A percentile compares a stretch with the other conserved stretches of the same genome.
Conservation (phyloP, 2,888 invertebrate species). For the Dioctria linearis region DNA sequence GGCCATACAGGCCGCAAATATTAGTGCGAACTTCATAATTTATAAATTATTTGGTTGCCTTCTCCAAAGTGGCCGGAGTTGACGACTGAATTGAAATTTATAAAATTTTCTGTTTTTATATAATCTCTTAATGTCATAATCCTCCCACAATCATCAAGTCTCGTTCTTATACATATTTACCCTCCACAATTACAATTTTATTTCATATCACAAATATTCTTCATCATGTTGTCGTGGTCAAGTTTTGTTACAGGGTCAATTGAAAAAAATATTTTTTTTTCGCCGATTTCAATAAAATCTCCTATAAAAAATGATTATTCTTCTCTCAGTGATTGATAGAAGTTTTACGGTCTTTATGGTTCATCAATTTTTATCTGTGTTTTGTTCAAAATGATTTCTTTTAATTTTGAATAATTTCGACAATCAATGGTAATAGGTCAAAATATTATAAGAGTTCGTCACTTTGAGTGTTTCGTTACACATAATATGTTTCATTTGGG, state of each 20-base stretch:
- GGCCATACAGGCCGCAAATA: slow-evolving; percentile 71
- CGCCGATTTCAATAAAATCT: background rate
- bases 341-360: background rate
- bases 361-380: background rate
- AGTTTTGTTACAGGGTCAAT: slow-evolving; percentile 1
- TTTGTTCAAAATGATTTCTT: background rate
- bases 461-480: too few relatives aligned
- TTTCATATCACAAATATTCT: too few relatives aligned
- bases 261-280: slow-evolving; percentile 12
- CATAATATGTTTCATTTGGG: too few relatives aligned
- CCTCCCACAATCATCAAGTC: background rate
- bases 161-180: background rate
- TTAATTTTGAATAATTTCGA: slow-evolving; percentile 7
- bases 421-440: slow-evolving; percentile 20
- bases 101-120: background rate
- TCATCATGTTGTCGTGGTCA: background rate
- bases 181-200: too few relatives aligned
- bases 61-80: background rate
- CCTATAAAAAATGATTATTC: background rate
- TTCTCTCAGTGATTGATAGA: slow-evolving; percentile 27
- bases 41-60: slow-evolving; percentile 3
- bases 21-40: slow-evolving; percentile 73
- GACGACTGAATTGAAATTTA: background rate
- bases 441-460: background rate
- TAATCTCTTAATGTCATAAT: background rate